These are phyloP conservation scores for Octodonta nipae DNA, from an alignment of 2,888 invertebrate species.

Conservation along the genomic window DNA sequence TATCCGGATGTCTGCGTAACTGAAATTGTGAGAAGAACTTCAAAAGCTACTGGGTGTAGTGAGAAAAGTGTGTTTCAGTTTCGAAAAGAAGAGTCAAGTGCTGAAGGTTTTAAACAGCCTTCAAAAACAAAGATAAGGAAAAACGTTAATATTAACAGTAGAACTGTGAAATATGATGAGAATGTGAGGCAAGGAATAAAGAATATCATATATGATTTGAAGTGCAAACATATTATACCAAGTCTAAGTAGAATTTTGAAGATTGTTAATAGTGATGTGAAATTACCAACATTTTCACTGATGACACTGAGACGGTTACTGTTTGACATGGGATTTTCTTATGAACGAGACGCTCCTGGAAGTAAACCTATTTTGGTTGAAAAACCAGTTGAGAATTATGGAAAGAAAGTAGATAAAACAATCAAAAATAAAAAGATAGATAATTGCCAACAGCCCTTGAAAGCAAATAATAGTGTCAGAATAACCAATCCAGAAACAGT, in stretches of 20 bases:
- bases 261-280: slow-evolving; percentile 24
- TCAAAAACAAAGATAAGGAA: slow-evolving; percentile 32
- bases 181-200: slow-evolving; percentile 29
- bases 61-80: slow-evolving; percentile 35
- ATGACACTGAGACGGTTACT: slow-evolving; percentile 32
- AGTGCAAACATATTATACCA: slow-evolving; percentile 28
- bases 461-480: too few species aligned
- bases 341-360: slow-evolving; percentile 27
- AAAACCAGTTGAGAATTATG: slow-evolving; percentile 15
- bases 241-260: slow-evolving; percentile 31
- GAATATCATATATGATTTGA: slow-evolving; percentile 31
- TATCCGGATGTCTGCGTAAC: slow-evolving; percentile 31
- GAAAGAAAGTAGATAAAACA: too few species aligned
- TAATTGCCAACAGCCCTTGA: too few species aligned
- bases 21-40: slow-evolving; percentile 29
- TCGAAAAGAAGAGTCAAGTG: slow-evolving; percentile 33
- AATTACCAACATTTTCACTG: slow-evolving; percentile 31
- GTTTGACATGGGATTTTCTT: slow-evolving; percentile 34
- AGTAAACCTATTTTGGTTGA: slow-evolving; percentile 32
- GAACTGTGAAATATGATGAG: slow-evolving; percentile 32
- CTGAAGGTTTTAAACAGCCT: slow-evolving; percentile 31
- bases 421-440: too few species aligned
- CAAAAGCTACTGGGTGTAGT: slow-evolving; percentile 34
- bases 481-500: too few species aligned
- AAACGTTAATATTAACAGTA: slow-evolving; percentile 32